phyloP scores from a whole-genome alignment of 2,113 vertebrate species.

The Hemichromis elongatus region DNA sequence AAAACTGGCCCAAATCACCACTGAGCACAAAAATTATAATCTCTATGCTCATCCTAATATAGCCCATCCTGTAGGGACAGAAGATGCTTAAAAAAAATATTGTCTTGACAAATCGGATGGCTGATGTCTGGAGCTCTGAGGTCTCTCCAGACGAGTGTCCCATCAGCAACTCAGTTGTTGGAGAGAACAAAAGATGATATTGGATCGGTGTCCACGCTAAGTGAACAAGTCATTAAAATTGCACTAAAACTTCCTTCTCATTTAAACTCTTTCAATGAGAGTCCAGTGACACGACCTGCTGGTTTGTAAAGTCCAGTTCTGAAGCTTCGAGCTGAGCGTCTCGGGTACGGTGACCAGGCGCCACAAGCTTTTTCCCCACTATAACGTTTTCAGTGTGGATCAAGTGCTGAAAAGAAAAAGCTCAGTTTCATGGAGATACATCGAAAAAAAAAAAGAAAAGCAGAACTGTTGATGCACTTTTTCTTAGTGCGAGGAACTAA shows the following conservation, averaged over 20 bases:
- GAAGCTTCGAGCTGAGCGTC: neutral
- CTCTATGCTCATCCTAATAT: neutral
- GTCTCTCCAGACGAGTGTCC: neutral
- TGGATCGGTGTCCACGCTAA: neutral
- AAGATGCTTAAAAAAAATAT: neutral
- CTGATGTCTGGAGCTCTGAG: neutral
- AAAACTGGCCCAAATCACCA: neutral
- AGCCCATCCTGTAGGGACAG: rapidly evolving
- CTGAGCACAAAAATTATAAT: neutral
- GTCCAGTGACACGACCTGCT: neutral
- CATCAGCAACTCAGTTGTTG: neutral
- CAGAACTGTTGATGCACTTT: neutral
- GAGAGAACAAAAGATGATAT: neutral
- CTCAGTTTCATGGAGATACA: neutral
- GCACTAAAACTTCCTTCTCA: neutral
- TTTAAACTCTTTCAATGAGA: neutral
- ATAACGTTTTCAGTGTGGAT: neutral
- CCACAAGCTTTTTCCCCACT: rapidly evolving
- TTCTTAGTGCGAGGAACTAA: neutral
- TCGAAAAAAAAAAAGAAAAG: neutral
- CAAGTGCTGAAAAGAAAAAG: rapidly evolving
- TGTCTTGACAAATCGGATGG: neutral
- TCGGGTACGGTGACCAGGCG: rapidly evolving
- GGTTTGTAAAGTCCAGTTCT: neutral
- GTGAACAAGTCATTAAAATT: neutral